phyloP scores from a whole-genome alignment of 2,888 invertebrate genomes.

The Melipona bicolor region DNA sequence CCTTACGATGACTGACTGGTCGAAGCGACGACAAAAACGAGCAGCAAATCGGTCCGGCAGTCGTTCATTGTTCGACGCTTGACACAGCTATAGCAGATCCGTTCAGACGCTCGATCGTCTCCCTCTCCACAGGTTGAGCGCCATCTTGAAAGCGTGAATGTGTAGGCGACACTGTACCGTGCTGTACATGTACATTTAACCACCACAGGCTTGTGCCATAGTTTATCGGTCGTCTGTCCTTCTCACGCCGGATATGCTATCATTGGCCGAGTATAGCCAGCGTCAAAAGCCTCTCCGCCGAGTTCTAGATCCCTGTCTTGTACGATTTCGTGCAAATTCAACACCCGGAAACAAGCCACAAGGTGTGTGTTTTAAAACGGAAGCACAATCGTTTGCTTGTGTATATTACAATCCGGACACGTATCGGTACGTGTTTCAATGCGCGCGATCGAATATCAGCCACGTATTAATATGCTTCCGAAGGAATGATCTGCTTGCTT shows the following conservation, averaged over 20 bases:
- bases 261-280: slow-evolving; percentile 50
- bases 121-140: slow-evolving; percentile 61
- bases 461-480: slow-evolving; percentile 7
- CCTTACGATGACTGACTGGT: slow-evolving; percentile 13
- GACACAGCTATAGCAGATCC: slow-evolving; percentile 34
- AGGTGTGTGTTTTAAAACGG: slow-evolving; percentile 16
- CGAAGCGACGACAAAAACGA: slow-evolving; percentile 23
- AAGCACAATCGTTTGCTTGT: slow-evolving; percentile 19
- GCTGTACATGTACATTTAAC: slow-evolving; percentile 22
- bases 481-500: background rate
- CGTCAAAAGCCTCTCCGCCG: slow-evolving; percentile 36
- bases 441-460: slow-evolving; percentile 3
- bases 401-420: slow-evolving; percentile 25
- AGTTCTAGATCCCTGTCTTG: background rate
- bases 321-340: slow-evolving; percentile 42
- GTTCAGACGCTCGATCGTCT: slow-evolving; percentile 61
- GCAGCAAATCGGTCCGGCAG: slow-evolving; percentile 48
- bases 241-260: slow-evolving; percentile 62
- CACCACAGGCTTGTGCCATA: slow-evolving; percentile 38
- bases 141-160: slow-evolving; percentile 61
- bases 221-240: slow-evolving; percentile 56
- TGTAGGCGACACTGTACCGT: slow-evolving; percentile 51
- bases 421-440: slow-evolving; percentile 44
- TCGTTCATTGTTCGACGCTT: slow-evolving; percentile 52
- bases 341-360: slow-evolving; percentile 27